Evolutionary conservation across 1,140 invertebrate genomes (phyloP), one percentile per base, ranked within the genome.

Genomic region (Globodera ellingtonae): DNA sequence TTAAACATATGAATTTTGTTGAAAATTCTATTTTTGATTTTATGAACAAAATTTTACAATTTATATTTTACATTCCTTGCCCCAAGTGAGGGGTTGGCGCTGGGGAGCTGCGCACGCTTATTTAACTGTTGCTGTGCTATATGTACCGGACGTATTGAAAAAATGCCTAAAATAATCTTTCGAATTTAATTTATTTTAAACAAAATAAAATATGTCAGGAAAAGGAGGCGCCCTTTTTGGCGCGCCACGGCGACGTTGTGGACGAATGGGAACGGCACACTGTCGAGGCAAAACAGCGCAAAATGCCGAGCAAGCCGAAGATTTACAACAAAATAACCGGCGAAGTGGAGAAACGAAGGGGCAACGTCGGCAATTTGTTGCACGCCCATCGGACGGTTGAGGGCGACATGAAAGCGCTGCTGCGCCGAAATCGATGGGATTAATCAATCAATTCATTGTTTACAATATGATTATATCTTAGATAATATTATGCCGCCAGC

Each of bases 321-420:
- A 70, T 71, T 9, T 71, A 77, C 13, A 79, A 80, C 46, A 71
- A 35, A 9, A 81, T 67, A 18, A 75, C 84, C 66, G 82, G 83
- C 72, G 75, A 78, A 3, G 65, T 81, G 3, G 79, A 83, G n/a
- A 83, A 81, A 52, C 74, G 74, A 24, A 21, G 69, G 18, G 86
- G 84, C 10, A 88, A 88, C 62, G 72, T 86, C 46, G 86, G 86
- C 52, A 88, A 88, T 74, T 66, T 84, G 56, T 72, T 88, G 21
- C 86, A 88, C 75, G 72, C 79, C 10, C 86, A 87, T 62, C 59
- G 86, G 35, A 86, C 87, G 21, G 82, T 88, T n/a, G 86, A 88
- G 79, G 88, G 89, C 56, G 79, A 84, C 10, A 70, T 88, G n/a
- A 56, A 79, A 18, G 71, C 74, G 5, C 72, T 88, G n/a, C 81